Conservation (phyloP, 2,888 invertebrate genomes). For the Caenorhabditis uteleia region DNA sequence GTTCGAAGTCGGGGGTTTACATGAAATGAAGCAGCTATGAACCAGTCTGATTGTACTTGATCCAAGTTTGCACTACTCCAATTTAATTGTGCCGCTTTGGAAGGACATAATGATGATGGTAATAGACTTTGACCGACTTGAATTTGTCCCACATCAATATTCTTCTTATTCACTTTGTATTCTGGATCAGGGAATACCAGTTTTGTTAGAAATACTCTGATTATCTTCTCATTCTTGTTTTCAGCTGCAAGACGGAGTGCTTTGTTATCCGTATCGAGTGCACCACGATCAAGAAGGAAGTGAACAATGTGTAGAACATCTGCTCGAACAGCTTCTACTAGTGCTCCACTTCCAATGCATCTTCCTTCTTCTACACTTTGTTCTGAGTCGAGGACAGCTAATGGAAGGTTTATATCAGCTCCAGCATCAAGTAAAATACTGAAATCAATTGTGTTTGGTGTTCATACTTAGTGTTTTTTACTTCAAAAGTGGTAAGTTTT, state of each 20-base stretch:
- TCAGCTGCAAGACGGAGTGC: constrained; percentile 75
- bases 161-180: constrained; percentile 87
- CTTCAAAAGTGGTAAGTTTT: constrained; percentile 43
- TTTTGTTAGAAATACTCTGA: constrained; percentile 55
- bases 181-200: constrained; percentile 80
- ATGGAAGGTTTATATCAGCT: constrained; percentile 81
- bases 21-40: constrained; percentile 80
- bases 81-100: constrained; percentile 82
- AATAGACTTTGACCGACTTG: constrained; percentile 55
- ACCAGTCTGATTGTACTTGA: constrained; percentile 80
- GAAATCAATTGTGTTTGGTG: constrained; percentile 71
- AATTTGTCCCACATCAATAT: constrained; percentile 77
- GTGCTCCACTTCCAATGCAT: constrained; percentile 70
- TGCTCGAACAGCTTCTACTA: constrained; percentile 79
- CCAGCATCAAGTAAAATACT: constrained; percentile 76
- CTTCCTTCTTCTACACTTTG: constrained; percentile 57
- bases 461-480: constrained; percentile 7
- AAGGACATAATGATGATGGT: constrained; percentile 76
- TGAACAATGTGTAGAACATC: constrained; percentile 79
- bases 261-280: constrained; percentile 84
- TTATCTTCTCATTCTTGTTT: constrained; percentile 48
- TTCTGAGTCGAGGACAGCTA: constrained; percentile 72
- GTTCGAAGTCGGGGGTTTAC: constrained; percentile 82
- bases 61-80: constrained; percentile 82
- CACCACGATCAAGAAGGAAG: constrained; percentile 81